Percentiles rank a stretch among this genome's conserved stretches.
Conservation (phyloP, 2,113 vertebrate genomes). For the Dermatemys mawii region DNA sequence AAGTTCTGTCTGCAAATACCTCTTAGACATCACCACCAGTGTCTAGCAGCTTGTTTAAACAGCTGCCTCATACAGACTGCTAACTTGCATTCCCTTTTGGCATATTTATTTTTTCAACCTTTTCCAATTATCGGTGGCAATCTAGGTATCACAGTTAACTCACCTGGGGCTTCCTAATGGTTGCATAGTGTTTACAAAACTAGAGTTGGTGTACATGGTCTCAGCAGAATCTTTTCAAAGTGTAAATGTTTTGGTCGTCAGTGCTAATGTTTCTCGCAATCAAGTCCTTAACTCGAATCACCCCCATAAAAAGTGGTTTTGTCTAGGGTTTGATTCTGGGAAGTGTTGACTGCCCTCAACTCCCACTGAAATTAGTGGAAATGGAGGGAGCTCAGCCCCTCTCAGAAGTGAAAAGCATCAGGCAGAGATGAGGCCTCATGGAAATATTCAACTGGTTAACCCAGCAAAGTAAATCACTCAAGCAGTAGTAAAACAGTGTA, state of each 20-base stretch:
- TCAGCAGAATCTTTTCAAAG: background rate
- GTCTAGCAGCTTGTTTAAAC: conserved; percentile 16
- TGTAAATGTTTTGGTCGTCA: fast-evolving
- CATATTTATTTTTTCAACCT: background rate
- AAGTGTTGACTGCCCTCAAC: background rate
- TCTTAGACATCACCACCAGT: background rate
- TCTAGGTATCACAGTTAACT: background rate
- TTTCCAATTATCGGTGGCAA: fast-evolving
- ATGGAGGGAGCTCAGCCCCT: background rate
- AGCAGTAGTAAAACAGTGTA: conserved; percentile 1
- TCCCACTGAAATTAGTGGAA: background rate
- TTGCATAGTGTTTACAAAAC: background rate
- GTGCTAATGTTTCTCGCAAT: background rate
- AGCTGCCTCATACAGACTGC: background rate
- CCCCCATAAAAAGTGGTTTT: background rate
- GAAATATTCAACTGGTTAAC: background rate
- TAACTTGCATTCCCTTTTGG: background rate
- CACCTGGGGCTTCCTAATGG: background rate
- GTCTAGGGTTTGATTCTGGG: background rate
- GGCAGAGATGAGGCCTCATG: background rate
- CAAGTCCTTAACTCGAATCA: fast-evolving
- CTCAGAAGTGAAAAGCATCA: background rate
- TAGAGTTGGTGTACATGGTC: background rate
- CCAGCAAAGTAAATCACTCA: fast-evolving
- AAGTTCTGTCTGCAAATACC: background rate